These are phyloP conservation scores for Saguinus oedipus DNA, from an alignment of 2,797 vertebrate genomes.

Conservation along the genomic window DNA sequence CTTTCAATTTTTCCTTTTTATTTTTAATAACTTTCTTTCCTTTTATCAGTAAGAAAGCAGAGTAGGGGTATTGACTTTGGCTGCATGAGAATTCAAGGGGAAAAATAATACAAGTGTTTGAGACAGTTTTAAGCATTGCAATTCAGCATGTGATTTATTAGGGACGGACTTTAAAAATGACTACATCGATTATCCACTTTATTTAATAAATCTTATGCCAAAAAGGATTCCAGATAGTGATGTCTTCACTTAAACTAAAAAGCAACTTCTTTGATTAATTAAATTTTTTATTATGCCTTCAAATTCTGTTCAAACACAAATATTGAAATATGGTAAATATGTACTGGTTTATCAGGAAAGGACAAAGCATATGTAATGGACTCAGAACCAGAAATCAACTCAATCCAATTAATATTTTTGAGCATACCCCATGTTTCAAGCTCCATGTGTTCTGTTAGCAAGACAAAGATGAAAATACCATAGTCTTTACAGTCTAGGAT, in stretches of 20 bases:
- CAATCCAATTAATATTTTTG: not conserved
- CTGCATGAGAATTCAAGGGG: not conserved
- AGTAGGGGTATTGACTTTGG: not conserved
- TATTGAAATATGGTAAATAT: not conserved
- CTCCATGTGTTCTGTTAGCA: not conserved
- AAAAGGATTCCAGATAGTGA: not conserved
- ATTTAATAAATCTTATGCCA: not conserved
- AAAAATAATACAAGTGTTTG: not conserved
- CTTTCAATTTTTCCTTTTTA: not conserved
- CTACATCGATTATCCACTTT: not conserved
- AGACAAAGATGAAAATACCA: not conserved
- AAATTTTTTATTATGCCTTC: not conserved
- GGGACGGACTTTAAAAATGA: not conserved
- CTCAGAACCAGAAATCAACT: not conserved
- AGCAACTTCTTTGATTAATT: not conserved
- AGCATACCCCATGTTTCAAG: not conserved
- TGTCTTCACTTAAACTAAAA: slow-evolving; percentile 35
- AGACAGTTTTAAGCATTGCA: not conserved
- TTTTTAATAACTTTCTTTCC: not conserved
- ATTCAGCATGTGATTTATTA: not conserved
- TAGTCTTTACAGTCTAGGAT: not conserved
- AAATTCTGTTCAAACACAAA: slow-evolving; percentile 28
- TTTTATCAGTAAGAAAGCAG: slow-evolving; percentile 19
- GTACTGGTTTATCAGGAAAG: not conserved
- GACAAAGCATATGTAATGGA: not conserved